Evolutionary conservation across 2,797 vertebrate genomes (phyloP).

Genomic region (Myotis pilosus): DNA sequence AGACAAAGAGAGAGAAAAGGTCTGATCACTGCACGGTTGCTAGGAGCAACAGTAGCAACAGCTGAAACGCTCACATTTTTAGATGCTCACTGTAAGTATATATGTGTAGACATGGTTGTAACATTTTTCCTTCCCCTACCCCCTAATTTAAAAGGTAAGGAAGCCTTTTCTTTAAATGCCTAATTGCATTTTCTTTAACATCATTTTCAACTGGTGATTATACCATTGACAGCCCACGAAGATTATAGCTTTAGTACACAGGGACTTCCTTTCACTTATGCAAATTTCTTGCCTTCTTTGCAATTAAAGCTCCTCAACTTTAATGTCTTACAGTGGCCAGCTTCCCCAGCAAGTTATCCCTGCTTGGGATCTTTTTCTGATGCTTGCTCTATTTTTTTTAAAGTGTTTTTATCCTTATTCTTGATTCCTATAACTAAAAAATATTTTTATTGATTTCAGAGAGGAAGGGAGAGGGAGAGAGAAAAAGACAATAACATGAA

Average conservation of each 20-base stretch:
- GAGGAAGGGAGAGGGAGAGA: too few relatives aligned
- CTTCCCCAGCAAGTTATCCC: not conserved
- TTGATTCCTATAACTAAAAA: not conserved
- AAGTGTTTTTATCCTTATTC: not conserved
- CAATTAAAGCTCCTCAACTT: not conserved
- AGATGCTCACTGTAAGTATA: conserved; percentile 97
- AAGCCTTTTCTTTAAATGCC: not conserved
- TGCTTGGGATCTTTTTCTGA: not conserved
- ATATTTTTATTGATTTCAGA: too few relatives aligned
- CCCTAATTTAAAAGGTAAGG: conserved; percentile 33
- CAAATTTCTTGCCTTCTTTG: not conserved
- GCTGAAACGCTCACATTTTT: conserved; percentile 97
- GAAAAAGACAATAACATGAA: too few relatives aligned
- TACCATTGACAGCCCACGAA: not conserved
- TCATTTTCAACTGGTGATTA: not conserved
- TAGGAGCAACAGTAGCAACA: conserved; percentile 94
- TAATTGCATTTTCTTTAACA: conserved; percentile 23
- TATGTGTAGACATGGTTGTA: not conserved
- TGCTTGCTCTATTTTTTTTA: not conserved
- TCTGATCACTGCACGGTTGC: conserved; percentile 94
- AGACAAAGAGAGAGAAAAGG: conserved; percentile 96
- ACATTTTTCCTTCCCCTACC: not conserved
- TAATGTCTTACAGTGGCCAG: not conserved
- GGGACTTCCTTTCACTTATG: not conserved
- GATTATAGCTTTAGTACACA: not conserved